phyloP scores from a whole-genome alignment of 2,113 vertebrate genomes.

The Marmota flaviventris region DNA sequence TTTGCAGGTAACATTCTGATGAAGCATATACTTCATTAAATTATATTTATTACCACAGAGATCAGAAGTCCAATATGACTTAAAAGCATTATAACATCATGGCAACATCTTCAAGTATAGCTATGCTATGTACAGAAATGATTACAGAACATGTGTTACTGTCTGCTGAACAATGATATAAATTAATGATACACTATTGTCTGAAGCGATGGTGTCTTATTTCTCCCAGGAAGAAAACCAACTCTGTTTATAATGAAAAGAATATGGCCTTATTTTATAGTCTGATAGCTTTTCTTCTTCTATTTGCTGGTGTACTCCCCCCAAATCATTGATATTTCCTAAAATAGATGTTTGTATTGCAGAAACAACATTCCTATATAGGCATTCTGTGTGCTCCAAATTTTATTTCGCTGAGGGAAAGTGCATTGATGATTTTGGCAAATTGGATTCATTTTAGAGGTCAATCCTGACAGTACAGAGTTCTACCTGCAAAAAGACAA shows the following conservation, averaged over 20 bases:
- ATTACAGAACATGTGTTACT: background rate
- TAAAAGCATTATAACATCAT: background rate
- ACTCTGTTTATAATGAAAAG: background rate
- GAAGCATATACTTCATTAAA: background rate
- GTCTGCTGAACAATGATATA: background rate
- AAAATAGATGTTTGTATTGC: background rate
- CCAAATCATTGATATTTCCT: background rate
- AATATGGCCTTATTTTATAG: background rate
- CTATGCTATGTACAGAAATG: background rate
- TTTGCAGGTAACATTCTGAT: background rate
- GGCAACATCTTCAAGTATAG: background rate
- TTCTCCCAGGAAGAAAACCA: background rate
- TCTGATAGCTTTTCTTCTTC: background rate
- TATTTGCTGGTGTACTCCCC: background rate
- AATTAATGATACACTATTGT: background rate
- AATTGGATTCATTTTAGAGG: background rate
- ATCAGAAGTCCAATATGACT: background rate
- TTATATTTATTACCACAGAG: background rate
- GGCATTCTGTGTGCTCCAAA: background rate
- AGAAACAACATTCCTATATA: background rate
- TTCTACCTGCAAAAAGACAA: background rate
- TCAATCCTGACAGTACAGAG: background rate
- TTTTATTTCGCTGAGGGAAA: background rate
- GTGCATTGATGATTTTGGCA: background rate
- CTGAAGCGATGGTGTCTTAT: slow-evolving; percentile 15